A percentile compares a stretch with the other conserved stretches of the same genome.
Evolutionary conservation across 1,140 invertebrate genomes (phyloP).

Genomic region (Hestina assimilis): DNA sequence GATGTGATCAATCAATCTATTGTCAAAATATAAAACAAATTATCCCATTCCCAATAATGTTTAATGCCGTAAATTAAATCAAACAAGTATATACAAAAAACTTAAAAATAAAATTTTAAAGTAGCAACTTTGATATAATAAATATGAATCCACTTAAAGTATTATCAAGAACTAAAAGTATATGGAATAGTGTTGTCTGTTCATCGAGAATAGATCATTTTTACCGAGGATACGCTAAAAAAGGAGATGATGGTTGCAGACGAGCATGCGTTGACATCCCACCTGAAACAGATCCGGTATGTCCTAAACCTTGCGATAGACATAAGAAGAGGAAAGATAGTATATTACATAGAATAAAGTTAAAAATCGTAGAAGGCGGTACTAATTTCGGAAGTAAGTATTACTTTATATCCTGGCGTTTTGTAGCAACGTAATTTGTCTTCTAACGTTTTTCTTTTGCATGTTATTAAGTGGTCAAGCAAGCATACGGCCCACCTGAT

Average conservation of each 20-base stretch:
- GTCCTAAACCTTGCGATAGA: constrained; percentile 44
- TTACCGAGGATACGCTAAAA: constrained; percentile 42
- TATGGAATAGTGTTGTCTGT: constrained; percentile 30
- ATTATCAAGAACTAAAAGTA: constrained; percentile 27
- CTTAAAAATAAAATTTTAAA: background rate
- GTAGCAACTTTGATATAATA: background rate
- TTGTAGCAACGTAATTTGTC: too few species aligned
- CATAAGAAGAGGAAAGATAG: constrained; percentile 45
- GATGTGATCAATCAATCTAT: background rate
- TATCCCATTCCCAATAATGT: too few species aligned
- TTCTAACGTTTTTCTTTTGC: too few species aligned
- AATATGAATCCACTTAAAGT: constrained; percentile 32
- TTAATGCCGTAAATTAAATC: background rate
- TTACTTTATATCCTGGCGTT: background rate
- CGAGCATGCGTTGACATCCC: constrained; percentile 54
- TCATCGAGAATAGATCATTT: constrained; percentile 17
- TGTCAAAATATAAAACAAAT: background rate
- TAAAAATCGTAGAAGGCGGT: constrained; percentile 62
- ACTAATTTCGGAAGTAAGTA: constrained; percentile 65
- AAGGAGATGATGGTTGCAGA: constrained; percentile 38
- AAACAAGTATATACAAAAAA: background rate
- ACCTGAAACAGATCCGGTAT: constrained; percentile 38
- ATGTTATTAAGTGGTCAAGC: too few species aligned
- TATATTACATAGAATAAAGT: constrained; percentile 61
- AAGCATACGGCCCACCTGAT: too few species aligned